phyloP scores from a whole-genome alignment of 2,888 invertebrate species.

The Drosophila pullipes region DNA sequence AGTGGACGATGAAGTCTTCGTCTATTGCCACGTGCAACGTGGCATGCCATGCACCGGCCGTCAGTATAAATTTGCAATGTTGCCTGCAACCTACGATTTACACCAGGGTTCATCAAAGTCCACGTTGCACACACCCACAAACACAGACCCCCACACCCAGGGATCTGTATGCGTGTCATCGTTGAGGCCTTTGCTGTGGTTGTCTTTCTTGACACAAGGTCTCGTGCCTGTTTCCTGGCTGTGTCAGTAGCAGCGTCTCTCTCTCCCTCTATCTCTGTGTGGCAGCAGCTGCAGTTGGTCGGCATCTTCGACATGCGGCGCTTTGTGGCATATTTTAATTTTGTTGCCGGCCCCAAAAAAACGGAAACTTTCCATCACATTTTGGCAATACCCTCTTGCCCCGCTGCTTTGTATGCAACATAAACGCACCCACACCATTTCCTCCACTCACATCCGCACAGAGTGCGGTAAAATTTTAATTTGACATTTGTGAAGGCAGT shows the following conservation, averaged over 20 bases:
- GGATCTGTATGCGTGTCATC: slow-evolving; percentile 50
- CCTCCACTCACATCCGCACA: not conserved
- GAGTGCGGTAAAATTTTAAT: slow-evolving; percentile 65
- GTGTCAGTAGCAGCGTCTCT: slow-evolving; percentile 2
- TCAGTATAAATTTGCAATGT: slow-evolving; percentile 67
- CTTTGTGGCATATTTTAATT: slow-evolving; percentile 81
- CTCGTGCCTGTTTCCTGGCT: slow-evolving; percentile 15
- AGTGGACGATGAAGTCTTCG: slow-evolving; percentile 41
- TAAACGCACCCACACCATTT: slow-evolving; percentile 1
- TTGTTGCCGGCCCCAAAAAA: slow-evolving; percentile 67
- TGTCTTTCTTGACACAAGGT: slow-evolving; percentile 69
- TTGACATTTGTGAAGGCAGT: slow-evolving; percentile 71
- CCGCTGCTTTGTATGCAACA: slow-evolving; percentile 49
- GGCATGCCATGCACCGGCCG: slow-evolving; percentile 43
- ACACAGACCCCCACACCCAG: slow-evolving; percentile 4
- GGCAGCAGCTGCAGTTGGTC: slow-evolving; percentile 41
- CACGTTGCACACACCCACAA: slow-evolving; percentile 16
- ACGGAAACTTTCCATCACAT: slow-evolving; percentile 63
- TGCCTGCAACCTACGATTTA: slow-evolving; percentile 62
- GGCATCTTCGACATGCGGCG: slow-evolving; percentile 69
- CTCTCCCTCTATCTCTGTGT: not conserved
- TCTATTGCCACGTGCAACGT: slow-evolving; percentile 54
- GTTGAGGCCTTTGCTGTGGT: slow-evolving; percentile 74
- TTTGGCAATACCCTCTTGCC: slow-evolving; percentile 11
- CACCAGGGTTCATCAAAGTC: slow-evolving; percentile 66